These are phyloP conservation scores for Arenaria interpres DNA, from an alignment of 2,113 vertebrate species.

Conservation along the genomic window DNA sequence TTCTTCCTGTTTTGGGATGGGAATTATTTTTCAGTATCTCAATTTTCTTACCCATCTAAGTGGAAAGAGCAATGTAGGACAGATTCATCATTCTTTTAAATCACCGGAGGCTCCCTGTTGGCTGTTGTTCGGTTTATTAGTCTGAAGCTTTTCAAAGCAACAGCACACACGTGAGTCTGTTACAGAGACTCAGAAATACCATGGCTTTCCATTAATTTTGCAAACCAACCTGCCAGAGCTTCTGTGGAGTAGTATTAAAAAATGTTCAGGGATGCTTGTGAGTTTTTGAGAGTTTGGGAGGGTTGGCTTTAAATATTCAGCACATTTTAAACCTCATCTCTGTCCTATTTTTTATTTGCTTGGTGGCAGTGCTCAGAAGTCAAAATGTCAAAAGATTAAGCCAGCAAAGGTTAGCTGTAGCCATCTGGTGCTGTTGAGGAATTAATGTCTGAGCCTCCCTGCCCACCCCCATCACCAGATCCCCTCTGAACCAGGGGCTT, in stretches of 20 bases:
- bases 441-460: constrained; percentile 36
- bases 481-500: constrained; percentile 65
- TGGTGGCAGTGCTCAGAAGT: background rate
- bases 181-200: background rate
- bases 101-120: background rate
- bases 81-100: background rate
- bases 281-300: background rate
- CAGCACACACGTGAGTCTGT: background rate
- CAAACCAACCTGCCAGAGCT: background rate
- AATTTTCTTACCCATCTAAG: background rate
- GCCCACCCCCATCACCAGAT: constrained; percentile 16
- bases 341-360: background rate
- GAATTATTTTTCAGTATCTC: background rate
- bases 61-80: background rate
- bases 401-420: background rate
- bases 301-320: background rate
- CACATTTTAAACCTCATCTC: background rate
- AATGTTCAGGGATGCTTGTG: accelerated
- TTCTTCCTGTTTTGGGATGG: background rate
- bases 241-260: background rate
- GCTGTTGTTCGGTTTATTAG: background rate
- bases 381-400: constrained; percentile 31
- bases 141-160: background rate
- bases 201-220: background rate
- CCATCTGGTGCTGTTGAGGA: constrained; percentile 71